These are phyloP conservation scores for Hippoglossus hippoglossus DNA, from an alignment of 2,797 vertebrate species.

Conservation along the genomic window DNA sequence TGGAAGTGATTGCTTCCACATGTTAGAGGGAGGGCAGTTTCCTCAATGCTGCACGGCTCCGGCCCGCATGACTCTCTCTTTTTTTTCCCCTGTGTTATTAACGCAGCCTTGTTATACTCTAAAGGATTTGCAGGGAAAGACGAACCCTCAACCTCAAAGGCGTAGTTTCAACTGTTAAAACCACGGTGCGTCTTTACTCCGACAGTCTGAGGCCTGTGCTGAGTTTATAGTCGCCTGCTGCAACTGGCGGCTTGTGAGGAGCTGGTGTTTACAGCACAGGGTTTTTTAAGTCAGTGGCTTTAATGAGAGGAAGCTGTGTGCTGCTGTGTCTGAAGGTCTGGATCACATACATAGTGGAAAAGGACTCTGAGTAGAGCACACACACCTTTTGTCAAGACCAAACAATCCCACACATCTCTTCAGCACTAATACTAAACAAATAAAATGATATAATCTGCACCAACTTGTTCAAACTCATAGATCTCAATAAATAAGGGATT, in stretches of 20 bases:
- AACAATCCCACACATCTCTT: too few relatives aligned
- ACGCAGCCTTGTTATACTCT: constrained; percentile 16
- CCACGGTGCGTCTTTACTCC: constrained; percentile 1
- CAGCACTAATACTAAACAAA: too few relatives aligned
- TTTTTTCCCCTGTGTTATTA: constrained; percentile 32
- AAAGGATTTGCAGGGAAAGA: constrained; percentile 18
- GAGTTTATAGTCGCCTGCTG: constrained; percentile 39
- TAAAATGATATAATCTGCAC: too few relatives aligned
- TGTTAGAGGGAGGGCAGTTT: constrained; percentile 49
- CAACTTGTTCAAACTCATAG: too few relatives aligned
- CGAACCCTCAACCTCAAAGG: constrained; percentile 46
- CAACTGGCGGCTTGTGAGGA: constrained; percentile 35
- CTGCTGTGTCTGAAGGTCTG: constrained; percentile 10
- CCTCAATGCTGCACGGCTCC: constrained; percentile 15
- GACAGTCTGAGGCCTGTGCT: constrained; percentile 9
- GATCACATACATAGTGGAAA: not conserved
- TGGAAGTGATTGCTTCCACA: constrained; percentile 59
- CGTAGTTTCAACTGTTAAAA: constrained; percentile 36
- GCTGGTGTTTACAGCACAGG: constrained; percentile 36
- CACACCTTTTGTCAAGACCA: not conserved
- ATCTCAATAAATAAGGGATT: too few relatives aligned
- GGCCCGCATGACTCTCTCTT: constrained; percentile 4
- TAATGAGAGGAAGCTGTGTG: constrained; percentile 21
- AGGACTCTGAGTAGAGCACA: too few relatives aligned
- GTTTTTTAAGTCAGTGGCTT: constrained; percentile 10